Base-by-base conservation (phyloP, 2,797 vertebrate genomes). In the Peromyscus melanophrys region DNA sequence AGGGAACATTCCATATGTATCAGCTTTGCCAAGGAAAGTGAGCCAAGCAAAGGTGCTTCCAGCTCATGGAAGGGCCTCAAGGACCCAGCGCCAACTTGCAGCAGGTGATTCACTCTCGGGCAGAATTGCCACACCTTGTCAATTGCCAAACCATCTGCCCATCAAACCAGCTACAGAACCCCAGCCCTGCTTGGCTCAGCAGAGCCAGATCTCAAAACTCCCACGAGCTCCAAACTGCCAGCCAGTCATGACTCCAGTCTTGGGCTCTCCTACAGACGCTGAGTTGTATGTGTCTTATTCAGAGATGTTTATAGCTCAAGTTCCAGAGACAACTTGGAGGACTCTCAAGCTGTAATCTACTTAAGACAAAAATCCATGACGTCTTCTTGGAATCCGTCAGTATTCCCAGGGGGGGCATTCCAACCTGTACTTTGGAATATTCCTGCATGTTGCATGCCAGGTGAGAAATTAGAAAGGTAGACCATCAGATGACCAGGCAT, bases 341-440 rank as follows among this genome's bases (percentile, higher is more conserved):
- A 52, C 81, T 97, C 93, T 97, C 91, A 55, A 86, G 81, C 87
- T 93, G 34, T 97, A 97, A 98, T 97, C 95, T 96, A 93, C 94
- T 98, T 98, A 98, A 92, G 93, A 97, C 97, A 98, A 98, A 96
- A 93, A 98, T 97, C 89, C 96, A 98, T 98, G 94, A 98, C 97
- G 59, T 98, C 89, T 98, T 98, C 98, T 98, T 98, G 98, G 98
- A 98, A 98, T 97, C 96, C 52, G 69, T 94, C 40, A 6, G 81
- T 21, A 95, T 98, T 98, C 98, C 98, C 97, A 96, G 46, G 95
- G 96, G 71, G 97, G 97, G 96, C 96, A 97, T 97, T 98, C 97
- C 97, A 97, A 96, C 96, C 95, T 98, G 97, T 97, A 97, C 97
- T 98, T 97, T 94, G 93, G 86, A 91, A 75, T 98, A 97, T 76